Base-by-base conservation (phyloP, 2,797 vertebrate species). In the Sparidentex hasta region DNA sequence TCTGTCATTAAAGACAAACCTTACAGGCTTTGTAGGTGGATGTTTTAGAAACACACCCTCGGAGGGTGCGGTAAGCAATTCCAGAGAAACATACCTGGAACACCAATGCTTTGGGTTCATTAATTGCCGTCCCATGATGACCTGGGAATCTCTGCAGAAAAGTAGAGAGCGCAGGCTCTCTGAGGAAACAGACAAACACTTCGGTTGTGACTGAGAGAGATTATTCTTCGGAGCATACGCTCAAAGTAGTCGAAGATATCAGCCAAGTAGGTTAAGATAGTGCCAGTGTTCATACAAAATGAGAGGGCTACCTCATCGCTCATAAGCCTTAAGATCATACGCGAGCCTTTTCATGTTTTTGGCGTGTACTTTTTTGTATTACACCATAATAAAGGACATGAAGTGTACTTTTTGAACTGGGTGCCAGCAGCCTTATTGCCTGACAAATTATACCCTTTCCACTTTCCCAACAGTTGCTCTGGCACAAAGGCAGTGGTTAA, bases 401-500 rank as follows among this genome's bases (percentile, higher is more conserved):
- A 82, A 69, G 54, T 61, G 29, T 80, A 67, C 14, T 56, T 88
- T 85, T 83, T 84, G 38, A 83, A 69, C 70, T 72, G 21, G 27
- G 59, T 62, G 84, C 79, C 83, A 91, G 41, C 57, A 70, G 54
- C 62, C 44, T 87, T 63, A 58, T 43, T 74, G 69, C 73, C 64
- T 82, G 46, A 77, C 74, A 90, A 90, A 91, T 84, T 66, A 86
- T 63, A 85, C 48, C 74, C 64, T 84, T 74, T 83, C 57, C 59
- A 64, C 63, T 76, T 79, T 66, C 75, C 57, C 57, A 52, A 20
- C 62, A 58, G 80, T 67, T 82, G 59, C 47, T 82, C 71, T 88
- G 80, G 71, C 64, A 79, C 71, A 74, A 72, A 88, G 47, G 20
- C 67, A 52, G 73, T 43, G 65, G 62, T 82, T 82, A 80, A 80